phyloP scores from a whole-genome alignment of 2,888 invertebrate genomes.

The Caenorhabditis sulstoni region DNA sequence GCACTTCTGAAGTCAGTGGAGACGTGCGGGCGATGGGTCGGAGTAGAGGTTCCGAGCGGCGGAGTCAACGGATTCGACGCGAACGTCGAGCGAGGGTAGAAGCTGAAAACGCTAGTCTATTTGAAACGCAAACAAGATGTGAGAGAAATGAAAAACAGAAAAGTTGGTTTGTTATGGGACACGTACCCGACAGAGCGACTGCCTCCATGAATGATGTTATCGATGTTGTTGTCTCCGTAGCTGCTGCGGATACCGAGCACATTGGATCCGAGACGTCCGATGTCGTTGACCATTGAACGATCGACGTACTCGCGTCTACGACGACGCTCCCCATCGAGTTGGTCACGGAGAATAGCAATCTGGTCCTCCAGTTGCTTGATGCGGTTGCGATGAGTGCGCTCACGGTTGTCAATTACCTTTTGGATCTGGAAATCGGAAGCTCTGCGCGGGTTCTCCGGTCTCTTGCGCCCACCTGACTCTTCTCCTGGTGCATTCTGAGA shows the following conservation, averaged over 20 bases:
- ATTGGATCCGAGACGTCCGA: constrained; percentile 74
- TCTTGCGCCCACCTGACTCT: constrained; percentile 69
- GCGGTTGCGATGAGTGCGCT: constrained; percentile 75
- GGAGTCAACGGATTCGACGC: constrained; percentile 80
- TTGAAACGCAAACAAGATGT: constrained; percentile 25
- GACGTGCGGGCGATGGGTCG: constrained; percentile 68
- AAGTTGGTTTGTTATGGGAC: not conserved
- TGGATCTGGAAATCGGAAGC: constrained; percentile 71
- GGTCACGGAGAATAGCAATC: constrained; percentile 76
- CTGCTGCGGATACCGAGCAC: constrained; percentile 69
- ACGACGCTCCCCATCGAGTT: constrained; percentile 77
- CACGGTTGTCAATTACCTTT: constrained; percentile 79
- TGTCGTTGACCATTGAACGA: constrained; percentile 75
- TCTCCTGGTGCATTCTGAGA: constrained; percentile 77
- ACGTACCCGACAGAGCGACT: constrained; percentile 61
- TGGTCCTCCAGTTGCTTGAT: constrained; percentile 79
- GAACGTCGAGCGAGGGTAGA: constrained; percentile 74
- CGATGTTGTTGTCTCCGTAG: constrained; percentile 73
- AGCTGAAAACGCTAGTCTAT: constrained; percentile 51
- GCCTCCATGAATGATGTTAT: constrained; percentile 61
- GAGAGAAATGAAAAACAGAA: constrained; percentile 5
- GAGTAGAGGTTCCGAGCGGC: constrained; percentile 79
- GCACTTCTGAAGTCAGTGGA: constrained; percentile 57
- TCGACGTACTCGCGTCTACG: constrained; percentile 75
- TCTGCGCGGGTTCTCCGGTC: not conserved